Evolutionary conservation across 2,888 invertebrate genomes (phyloP).

Genomic region (Drosophila nigritarsus): DNA sequence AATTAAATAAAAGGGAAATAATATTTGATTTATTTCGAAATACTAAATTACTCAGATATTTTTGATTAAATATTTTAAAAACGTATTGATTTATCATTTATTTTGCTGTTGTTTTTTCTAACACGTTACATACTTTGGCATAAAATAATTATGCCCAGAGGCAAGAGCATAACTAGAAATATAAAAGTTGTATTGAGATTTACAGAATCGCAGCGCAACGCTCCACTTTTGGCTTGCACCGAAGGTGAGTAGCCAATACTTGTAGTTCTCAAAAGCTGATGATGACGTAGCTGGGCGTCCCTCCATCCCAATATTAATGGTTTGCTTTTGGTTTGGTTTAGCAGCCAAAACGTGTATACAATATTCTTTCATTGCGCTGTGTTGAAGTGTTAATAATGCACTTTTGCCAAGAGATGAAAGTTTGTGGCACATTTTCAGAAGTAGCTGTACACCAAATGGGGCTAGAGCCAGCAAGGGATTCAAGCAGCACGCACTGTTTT

Average conservation of each 20-base stretch:
- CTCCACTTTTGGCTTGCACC: conserved; percentile 5
- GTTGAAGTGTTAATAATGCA: conserved; percentile 74
- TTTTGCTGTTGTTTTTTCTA: neutral
- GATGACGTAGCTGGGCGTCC: conserved; percentile 41
- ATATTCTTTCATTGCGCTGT: conserved; percentile 41
- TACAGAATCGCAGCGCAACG: conserved; percentile 37
- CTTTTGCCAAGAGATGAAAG: conserved; percentile 45
- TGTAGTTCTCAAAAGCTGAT: conserved; percentile 55
- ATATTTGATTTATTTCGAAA: neutral
- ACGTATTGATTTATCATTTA: too few species aligned
- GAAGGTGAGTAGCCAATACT: conserved; percentile 60
- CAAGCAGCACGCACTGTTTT: conserved; percentile 35
- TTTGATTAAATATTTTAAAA: neutral
- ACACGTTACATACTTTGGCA: neutral
- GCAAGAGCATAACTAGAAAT: conserved; percentile 8
- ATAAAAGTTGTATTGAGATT: conserved; percentile 62
- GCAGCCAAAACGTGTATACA: conserved; percentile 32
- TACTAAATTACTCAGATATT: neutral
- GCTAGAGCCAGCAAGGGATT: neutral
- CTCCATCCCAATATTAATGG: conserved; percentile 11
- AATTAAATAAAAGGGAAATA: neutral
- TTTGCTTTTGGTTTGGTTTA: conserved; percentile 4
- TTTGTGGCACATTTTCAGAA: conserved; percentile 31
- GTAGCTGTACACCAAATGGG: conserved; percentile 2
- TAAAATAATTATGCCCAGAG: neutral